Evolutionary conservation across 1,140 invertebrate genomes (phyloP).

Genomic region (Chelonus insularis): DNA sequence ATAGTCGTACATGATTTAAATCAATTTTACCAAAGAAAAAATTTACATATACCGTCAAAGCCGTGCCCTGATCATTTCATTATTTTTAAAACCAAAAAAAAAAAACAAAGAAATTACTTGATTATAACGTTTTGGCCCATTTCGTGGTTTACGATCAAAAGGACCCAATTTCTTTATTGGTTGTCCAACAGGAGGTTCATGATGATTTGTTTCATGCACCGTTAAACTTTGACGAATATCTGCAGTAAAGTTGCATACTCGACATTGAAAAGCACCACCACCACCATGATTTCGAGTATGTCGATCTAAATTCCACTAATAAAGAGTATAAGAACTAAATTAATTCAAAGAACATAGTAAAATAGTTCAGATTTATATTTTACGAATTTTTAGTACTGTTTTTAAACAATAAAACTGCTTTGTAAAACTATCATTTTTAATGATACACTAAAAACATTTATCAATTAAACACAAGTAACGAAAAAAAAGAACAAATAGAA

Average conservation of each 20-base stretch:
- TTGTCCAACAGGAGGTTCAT: slow-evolving; percentile 75
- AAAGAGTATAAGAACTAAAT: slow-evolving; percentile 24
- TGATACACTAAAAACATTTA: slow-evolving; percentile 8
- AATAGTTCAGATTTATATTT: too few species aligned
- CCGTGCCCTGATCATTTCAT: too few species aligned
- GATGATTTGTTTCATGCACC: slow-evolving; percentile 88
- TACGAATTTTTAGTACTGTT: too few species aligned
- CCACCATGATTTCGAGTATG: slow-evolving; percentile 90
- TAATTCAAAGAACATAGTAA: too few species aligned
- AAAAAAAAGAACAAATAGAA: not conserved
- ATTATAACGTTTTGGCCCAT: slow-evolving; percentile 57
- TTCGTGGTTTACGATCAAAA: slow-evolving; percentile 56
- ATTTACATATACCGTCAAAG: too few species aligned
- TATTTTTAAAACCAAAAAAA: too few species aligned
- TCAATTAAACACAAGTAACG: not conserved
- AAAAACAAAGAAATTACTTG: slow-evolving; percentile 37
- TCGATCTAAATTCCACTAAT: slow-evolving; percentile 83
- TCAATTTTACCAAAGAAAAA: too few species aligned
- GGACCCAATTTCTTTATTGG: slow-evolving; percentile 53
- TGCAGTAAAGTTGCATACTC: slow-evolving; percentile 87
- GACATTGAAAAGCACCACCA: slow-evolving; percentile 79
- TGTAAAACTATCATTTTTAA: too few species aligned
- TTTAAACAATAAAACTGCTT: too few species aligned
- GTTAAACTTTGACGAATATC: slow-evolving; percentile 91
- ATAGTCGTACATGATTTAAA: too few species aligned